Conservation (phyloP, 2,113 vertebrate species). For the Mola mola region DNA sequence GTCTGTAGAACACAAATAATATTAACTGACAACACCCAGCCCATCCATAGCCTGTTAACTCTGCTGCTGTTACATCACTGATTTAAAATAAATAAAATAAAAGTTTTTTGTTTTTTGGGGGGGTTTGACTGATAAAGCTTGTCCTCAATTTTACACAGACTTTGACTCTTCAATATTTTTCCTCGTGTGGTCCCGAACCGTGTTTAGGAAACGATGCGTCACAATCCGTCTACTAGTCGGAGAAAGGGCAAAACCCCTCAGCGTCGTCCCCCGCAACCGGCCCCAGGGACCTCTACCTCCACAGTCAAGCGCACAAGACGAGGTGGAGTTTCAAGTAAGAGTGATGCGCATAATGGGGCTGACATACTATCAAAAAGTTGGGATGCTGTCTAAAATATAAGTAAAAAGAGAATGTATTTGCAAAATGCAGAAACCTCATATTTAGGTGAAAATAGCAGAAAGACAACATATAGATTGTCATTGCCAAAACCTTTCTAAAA, state of each 20-base stretch:
- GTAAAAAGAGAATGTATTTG: no score
- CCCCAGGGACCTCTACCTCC: not conserved
- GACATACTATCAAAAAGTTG: no score
- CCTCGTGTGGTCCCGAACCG: not conserved
- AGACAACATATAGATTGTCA: no score
- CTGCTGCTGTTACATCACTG: no score
- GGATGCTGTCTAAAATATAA: no score
- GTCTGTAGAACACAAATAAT: no score
- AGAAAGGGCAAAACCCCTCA: constrained; percentile 65
- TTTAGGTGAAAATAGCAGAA: no score
- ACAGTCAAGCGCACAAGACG: constrained; percentile 6
- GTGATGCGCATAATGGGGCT: not conserved
- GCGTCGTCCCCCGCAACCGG: constrained; percentile 42
- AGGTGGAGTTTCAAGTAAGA: constrained; percentile 53
- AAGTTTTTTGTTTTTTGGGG: not conserved
- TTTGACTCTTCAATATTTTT: not conserved
- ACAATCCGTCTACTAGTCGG: constrained; percentile 6
- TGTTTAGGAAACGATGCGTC: constrained; percentile 51
- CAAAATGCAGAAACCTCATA: no score
- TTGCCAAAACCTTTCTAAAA: no score
- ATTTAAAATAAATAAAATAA: no score
- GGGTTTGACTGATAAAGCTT: not conserved
- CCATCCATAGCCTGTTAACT: no score
- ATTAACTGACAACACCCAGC: no score
- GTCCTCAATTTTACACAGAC: not conserved